Evolutionary conservation across 2,888 invertebrate genomes (phyloP).

Genomic region (Trisateles emortualis): DNA sequence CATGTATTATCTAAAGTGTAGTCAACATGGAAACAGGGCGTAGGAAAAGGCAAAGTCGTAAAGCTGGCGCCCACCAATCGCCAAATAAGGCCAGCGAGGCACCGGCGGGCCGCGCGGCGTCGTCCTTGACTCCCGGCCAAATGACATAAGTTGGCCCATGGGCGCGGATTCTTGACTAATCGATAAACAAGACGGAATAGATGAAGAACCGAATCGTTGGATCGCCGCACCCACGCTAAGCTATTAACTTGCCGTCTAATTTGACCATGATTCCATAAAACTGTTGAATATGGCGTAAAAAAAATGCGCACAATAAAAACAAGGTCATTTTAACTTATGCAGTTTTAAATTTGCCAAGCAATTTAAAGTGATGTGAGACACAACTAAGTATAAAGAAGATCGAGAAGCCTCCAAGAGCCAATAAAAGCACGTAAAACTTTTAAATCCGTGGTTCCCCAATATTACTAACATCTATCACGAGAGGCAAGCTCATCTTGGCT

Average conservation of each 20-base stretch:
- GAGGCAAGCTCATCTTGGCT: conserved; percentile 27
- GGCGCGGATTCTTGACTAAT: conserved; percentile 84
- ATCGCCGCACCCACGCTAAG: conserved; percentile 74
- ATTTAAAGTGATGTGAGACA: neutral
- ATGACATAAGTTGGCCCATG: conserved; percentile 86
- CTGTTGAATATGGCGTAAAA: conserved; percentile 51
- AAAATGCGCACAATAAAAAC: conserved; percentile 37
- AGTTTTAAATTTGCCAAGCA: conserved; percentile 9
- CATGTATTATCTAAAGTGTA: conserved; percentile 72
- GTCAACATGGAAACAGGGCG: conserved; percentile 77
- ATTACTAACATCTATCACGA: conserved; percentile 22
- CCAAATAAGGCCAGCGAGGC: conserved; percentile 84
- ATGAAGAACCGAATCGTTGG: conserved; percentile 71
- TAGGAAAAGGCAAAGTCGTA: conserved; percentile 84
- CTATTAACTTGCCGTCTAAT: conserved; percentile 72
- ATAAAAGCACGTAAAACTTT: conserved; percentile 11
- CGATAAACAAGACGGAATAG: conserved; percentile 82
- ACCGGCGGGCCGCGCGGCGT: conserved; percentile 73
- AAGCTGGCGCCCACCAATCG: conserved; percentile 86
- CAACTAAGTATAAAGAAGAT: neutral
- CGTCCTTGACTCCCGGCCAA: conserved; percentile 86
- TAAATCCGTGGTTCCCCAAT: conserved; percentile 10
- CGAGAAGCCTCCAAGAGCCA: conserved; percentile 4
- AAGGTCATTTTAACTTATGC: conserved; percentile 34
- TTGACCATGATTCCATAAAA: conserved; percentile 73